Conservation (phyloP, 2,888 invertebrate species). For the Gasteruption jaculator region DNA sequence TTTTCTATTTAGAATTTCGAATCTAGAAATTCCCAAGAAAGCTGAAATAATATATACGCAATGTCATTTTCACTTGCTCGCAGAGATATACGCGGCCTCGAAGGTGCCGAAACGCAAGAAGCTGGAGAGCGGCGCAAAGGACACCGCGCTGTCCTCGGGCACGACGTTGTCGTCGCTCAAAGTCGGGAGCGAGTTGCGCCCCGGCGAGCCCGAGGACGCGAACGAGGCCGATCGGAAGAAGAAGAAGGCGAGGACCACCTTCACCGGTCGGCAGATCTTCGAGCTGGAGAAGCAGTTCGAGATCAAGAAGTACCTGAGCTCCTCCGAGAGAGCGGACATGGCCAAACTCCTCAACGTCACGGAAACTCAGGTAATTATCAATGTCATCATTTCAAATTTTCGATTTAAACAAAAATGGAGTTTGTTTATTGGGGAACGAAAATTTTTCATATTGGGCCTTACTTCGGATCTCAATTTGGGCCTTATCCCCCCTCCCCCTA, state of each 20-base stretch:
- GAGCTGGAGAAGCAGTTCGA: conserved; percentile 96
- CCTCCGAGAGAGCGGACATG: conserved; percentile 91
- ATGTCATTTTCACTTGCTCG: too few species aligned
- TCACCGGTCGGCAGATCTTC: conserved; percentile 93
- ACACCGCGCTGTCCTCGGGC: too few species aligned
- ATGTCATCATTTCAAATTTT: conserved; percentile 10
- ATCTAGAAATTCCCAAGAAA: not conserved
- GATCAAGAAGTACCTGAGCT: conserved; percentile 92
- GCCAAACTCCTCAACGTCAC: conserved; percentile 90
- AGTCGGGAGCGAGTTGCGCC: conserved; percentile 28
- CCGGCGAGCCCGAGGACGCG: conserved; percentile 55
- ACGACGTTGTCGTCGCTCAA: too few species aligned
- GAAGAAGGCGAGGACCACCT: conserved; percentile 90
- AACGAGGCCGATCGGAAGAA: conserved; percentile 57
- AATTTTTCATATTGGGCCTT: too few species aligned
- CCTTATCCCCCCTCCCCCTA: too few species aligned
- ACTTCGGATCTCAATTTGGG: too few species aligned
- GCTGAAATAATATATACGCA: too few species aligned
- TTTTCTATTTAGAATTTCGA: too few species aligned
- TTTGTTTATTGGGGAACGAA: too few species aligned
- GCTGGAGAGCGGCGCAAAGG: conserved; percentile 23
- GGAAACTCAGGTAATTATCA: conserved; percentile 80
- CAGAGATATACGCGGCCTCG: too few species aligned
- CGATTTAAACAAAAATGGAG: too few species aligned
- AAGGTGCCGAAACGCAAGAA: conserved; percentile 29